phyloP scores from a whole-genome alignment of 23 tunicate species.

The Oikopleura vanhoeffeni region DNA sequence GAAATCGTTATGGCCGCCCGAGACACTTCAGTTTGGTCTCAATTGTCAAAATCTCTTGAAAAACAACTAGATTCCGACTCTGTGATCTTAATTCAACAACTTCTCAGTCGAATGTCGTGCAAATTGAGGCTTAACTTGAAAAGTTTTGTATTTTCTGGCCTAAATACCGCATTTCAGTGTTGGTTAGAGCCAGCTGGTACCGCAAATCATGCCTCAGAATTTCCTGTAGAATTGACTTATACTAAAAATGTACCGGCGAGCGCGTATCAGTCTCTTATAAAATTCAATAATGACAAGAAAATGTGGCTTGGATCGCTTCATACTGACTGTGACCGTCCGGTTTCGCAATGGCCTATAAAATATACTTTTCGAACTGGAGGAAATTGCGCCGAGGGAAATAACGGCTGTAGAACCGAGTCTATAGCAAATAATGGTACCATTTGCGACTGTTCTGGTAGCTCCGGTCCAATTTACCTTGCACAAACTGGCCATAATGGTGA shows the following conservation, averaged over 20 bases:
- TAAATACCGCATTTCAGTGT: background rate
- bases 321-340: slow-evolving; percentile 2
- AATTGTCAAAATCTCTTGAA: background rate
- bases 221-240: background rate
- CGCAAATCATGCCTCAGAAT: background rate
- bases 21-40: background rate
- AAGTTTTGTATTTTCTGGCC: background rate
- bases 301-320: slow-evolving; percentile 8
- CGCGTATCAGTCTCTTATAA: background rate
- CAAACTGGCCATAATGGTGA: background rate
- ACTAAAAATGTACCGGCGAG: background rate
- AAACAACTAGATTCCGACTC: background rate
- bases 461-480: background rate
- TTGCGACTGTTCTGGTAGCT: background rate
- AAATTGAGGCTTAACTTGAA: background rate
- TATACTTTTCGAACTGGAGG: background rate
- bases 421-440: background rate
- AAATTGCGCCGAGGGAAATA: background rate
- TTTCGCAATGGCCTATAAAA: background rate
- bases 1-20: background rate
- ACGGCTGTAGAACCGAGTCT: background rate
- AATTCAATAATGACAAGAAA: background rate
- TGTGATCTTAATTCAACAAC: background rate
- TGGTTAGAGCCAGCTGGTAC: background rate
- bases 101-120: background rate